Evolutionary conservation across 2,797 vertebrate genomes (phyloP).

Genomic region (Eremophila alpestris): DNA sequence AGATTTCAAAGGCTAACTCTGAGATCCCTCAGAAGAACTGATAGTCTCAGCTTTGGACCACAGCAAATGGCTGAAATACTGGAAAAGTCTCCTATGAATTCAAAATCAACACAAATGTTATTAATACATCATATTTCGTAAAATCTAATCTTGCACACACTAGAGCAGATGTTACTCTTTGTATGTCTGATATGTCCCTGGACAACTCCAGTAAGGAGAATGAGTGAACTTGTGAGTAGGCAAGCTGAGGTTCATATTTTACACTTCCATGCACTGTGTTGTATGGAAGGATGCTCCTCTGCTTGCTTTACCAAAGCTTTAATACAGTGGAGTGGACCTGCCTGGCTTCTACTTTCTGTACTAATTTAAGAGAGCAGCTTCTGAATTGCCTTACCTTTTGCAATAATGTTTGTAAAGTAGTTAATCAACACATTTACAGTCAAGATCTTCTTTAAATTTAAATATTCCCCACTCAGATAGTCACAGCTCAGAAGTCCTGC

Average conservation of each 20-base stretch:
- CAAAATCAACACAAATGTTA: not conserved
- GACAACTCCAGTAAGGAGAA: not conserved
- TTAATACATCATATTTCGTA: not conserved
- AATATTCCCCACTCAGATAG: not conserved
- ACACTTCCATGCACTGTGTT: not conserved
- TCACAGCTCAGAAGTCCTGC: slow-evolving; percentile 23
- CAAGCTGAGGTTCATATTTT: not conserved
- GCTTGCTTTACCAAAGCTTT: not conserved
- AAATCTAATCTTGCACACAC: not conserved
- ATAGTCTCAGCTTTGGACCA: not conserved
- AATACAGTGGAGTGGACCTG: not conserved
- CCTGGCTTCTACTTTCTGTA: not conserved
- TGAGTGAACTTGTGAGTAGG: not conserved
- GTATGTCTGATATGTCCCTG: not conserved
- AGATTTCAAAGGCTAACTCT: not conserved
- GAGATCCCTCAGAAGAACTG: not conserved
- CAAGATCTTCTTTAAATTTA: slow-evolving; percentile 16
- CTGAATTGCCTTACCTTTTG: not conserved
- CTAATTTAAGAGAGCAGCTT: slow-evolving; percentile 4
- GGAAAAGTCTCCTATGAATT: not conserved
- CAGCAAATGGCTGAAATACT: not conserved
- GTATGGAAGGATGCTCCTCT: not conserved
- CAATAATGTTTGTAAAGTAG: not conserved
- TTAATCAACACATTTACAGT: slow-evolving; percentile 6
- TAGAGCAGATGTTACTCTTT: not conserved